phyloP scores from a whole-genome alignment of 2,888 invertebrate genomes.

The Dioctria rufipes region DNA sequence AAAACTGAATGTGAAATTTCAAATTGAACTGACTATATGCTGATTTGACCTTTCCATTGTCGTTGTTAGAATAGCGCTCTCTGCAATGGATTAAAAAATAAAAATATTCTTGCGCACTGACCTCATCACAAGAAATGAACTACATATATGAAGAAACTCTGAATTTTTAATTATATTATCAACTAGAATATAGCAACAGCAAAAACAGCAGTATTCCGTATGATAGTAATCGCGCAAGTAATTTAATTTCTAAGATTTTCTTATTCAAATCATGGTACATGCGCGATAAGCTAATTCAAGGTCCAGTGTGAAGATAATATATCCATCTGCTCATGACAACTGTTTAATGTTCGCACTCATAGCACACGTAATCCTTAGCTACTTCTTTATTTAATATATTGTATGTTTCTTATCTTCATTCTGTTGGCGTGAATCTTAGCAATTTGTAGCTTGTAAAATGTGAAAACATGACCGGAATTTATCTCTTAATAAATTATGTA shows the following conservation, averaged over 20 bases:
- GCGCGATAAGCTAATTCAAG: constrained; percentile 27
- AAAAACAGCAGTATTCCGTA: background rate
- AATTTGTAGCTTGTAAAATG: constrained; percentile 28
- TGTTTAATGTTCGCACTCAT: background rate
- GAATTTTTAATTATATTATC: constrained; percentile 16
- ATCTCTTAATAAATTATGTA: constrained; percentile 48
- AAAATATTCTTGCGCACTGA: background rate
- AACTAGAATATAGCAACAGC: too few species aligned
- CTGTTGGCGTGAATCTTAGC: constrained; percentile 25
- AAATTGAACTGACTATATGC: background rate
- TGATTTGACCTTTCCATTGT: constrained; percentile 25
- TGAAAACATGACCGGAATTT: constrained; percentile 11
- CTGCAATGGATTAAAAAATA: background rate
- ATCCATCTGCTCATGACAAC: background rate
- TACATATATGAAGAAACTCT: constrained; percentile 33
- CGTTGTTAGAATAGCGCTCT: background rate
- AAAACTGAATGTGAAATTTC: background rate
- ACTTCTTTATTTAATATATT: background rate
- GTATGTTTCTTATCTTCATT: constrained; percentile 4
- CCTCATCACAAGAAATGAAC: background rate
- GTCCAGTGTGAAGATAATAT: background rate
- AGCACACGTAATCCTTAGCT: background rate
- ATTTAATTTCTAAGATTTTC: constrained; percentile 24
- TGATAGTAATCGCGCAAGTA: background rate
- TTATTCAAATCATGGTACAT: background rate